These are phyloP conservation scores for Habroteleia sp. DNA, from an alignment of 2,888 invertebrate genomes.

Conservation along the genomic window DNA sequence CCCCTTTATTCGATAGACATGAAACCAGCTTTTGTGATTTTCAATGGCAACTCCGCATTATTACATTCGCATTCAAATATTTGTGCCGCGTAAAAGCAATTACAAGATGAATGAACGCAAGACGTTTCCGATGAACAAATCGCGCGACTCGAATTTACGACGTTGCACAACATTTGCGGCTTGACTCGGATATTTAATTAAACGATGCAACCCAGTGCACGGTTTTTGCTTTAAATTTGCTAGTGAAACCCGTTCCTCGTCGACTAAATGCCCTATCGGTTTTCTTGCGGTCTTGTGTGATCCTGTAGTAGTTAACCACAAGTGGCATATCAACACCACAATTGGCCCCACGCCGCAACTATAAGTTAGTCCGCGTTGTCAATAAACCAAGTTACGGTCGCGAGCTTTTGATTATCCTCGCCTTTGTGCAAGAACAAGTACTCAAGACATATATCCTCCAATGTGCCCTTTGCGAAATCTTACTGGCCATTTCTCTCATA, in stretches of 20 bases:
- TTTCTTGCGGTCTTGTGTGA: conserved; percentile 22
- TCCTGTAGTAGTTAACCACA: conserved; percentile 31
- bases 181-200: conserved; percentile 3
- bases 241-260: conserved; percentile 1
- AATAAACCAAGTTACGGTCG: conserved; percentile 4
- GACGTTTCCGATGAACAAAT: conserved; percentile 13
- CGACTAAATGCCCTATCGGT: conserved; percentile 18
- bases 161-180: conserved; percentile 13
- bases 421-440: conserved; percentile 1
- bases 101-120: conserved; percentile 17
- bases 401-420: conserved; percentile 9
- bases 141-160: neutral
- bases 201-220: neutral
- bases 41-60: conserved; percentile 53
- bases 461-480: neutral
- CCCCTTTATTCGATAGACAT: conserved; percentile 37
- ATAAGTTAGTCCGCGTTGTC: conserved; percentile 15
- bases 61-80: conserved; percentile 57
- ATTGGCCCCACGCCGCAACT: conserved; percentile 19
- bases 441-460: conserved; percentile 1
- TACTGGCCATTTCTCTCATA: too few species aligned
- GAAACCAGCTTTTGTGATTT: conserved; percentile 53
- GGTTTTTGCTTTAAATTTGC: conserved; percentile 7
- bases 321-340: conserved; percentile 39
- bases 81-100: conserved; percentile 46